Evolutionary conservation across 1,140 invertebrate species (phyloP).

Genomic region (Dufourea novaeangliae): DNA sequence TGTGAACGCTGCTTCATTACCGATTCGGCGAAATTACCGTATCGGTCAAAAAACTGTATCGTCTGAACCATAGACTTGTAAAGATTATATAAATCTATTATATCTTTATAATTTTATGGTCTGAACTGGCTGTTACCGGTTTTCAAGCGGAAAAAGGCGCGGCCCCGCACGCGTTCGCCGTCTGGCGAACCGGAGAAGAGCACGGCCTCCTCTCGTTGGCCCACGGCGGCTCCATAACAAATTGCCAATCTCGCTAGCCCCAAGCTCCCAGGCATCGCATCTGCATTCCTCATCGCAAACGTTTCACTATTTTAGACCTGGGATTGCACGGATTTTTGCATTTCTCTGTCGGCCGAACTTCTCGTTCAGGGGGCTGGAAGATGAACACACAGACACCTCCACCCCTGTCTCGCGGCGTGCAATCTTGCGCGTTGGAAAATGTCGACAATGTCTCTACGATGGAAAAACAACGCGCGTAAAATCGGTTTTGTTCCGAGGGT

Average conservation of each 20-base stretch:
- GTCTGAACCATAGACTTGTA: no score
- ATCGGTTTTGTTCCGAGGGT: no score
- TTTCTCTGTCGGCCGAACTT: slow-evolving; percentile 11
- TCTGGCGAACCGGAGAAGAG: slow-evolving; percentile 9
- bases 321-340: neutral
- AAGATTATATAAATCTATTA: no score
- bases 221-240: slow-evolving; percentile 64
- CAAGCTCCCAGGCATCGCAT: slow-evolving; percentile 48
- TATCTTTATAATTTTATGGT: no score
- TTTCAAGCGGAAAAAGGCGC: no score
- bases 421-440: slow-evolving; percentile 1
- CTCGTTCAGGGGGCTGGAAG: slow-evolving; percentile 4
- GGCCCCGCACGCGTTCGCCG: neutral
- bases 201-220: slow-evolving; percentile 14
- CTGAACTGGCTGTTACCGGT: no score
- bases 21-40: no score
- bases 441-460: neutral
- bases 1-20: no score
- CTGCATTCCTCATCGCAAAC: slow-evolving; percentile 61
- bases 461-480: no score
- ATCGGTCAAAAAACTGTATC: no score
- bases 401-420: neutral
- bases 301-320: slow-evolving; percentile 56
- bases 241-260: slow-evolving; percentile 69
- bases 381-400: neutral